Conservation (phyloP, 2,797 vertebrate species). For the Lemur catta region DNA sequence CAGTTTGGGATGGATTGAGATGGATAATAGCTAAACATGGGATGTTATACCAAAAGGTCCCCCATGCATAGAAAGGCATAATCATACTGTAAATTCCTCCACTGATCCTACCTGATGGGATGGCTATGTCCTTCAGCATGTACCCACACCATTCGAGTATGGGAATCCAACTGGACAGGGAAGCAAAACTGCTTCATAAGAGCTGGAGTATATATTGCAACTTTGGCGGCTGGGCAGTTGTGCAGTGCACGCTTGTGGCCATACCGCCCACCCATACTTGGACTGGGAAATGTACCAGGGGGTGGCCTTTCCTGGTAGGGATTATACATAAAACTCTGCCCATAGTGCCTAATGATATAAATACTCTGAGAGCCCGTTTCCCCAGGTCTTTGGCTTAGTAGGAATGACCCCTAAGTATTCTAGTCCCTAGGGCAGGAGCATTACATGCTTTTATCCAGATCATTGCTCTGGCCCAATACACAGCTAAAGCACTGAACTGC, state of each 20-base stretch:
- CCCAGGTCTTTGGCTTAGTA: neutral
- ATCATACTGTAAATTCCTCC: neutral
- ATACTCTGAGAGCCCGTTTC: neutral
- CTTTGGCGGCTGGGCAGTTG: neutral
- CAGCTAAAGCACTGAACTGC: neutral
- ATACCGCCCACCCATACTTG: neutral
- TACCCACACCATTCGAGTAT: neutral
- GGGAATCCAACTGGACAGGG: neutral
- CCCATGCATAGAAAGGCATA: neutral
- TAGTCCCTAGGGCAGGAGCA: neutral
- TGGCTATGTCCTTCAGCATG: neutral
- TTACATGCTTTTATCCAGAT: neutral
- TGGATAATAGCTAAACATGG: neutral
- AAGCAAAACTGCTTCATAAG: neutral
- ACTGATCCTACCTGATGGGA: neutral
- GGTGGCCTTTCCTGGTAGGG: neutral
- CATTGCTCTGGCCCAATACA: neutral
- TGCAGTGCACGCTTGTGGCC: neutral
- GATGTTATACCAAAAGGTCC: neutral
- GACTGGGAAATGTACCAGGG: neutral
- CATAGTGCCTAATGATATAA: neutral
- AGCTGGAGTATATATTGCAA: neutral
- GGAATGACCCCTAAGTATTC: neutral
- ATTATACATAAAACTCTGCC: neutral
- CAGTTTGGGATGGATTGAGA: neutral